These are phyloP conservation scores for Megamerina dolium DNA, from an alignment of 2,888 invertebrate genomes.

Conservation along the genomic window DNA sequence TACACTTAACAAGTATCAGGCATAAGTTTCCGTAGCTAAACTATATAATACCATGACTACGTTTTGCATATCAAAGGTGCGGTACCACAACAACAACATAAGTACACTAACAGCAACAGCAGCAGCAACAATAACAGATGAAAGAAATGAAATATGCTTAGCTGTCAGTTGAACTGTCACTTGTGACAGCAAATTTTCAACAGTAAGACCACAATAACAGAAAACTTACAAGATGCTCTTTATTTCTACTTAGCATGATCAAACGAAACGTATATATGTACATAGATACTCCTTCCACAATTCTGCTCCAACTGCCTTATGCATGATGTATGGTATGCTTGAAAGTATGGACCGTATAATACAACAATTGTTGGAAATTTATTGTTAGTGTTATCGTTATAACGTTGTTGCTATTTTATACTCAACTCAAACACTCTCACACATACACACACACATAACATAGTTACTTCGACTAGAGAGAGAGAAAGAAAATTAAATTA, in stretches of 20 bases:
- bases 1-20: too few relatives aligned
- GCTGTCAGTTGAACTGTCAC: conserved; percentile 17
- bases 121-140: conserved; percentile 6
- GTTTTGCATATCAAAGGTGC: conserved; percentile 14
- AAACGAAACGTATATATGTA: too few relatives aligned
- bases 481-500: conserved; percentile 12
- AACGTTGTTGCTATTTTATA: not conserved
- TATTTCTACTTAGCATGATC: too few relatives aligned
- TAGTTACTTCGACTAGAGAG: not conserved
- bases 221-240: not conserved
- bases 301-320: too few relatives aligned
- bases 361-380: too few relatives aligned
- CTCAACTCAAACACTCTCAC: not conserved
- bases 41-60: not conserved
- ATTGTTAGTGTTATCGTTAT: not conserved
- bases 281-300: too few relatives aligned
- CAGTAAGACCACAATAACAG: conserved; percentile 9
- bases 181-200: conserved; percentile 16
- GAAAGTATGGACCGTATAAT: too few relatives aligned
- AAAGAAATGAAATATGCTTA: conserved; percentile 15
- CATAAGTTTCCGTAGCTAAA: too few relatives aligned
- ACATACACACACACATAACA: conserved; percentile 5
- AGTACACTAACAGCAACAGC: conserved; percentile 1
- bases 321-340: too few relatives aligned
- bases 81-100: not conserved